Percentiles rank a stretch among this genome's conserved stretches.
Evolutionary conservation across 2,797 vertebrate genomes (phyloP).

Genomic region (Sarcophilus harrisii): DNA sequence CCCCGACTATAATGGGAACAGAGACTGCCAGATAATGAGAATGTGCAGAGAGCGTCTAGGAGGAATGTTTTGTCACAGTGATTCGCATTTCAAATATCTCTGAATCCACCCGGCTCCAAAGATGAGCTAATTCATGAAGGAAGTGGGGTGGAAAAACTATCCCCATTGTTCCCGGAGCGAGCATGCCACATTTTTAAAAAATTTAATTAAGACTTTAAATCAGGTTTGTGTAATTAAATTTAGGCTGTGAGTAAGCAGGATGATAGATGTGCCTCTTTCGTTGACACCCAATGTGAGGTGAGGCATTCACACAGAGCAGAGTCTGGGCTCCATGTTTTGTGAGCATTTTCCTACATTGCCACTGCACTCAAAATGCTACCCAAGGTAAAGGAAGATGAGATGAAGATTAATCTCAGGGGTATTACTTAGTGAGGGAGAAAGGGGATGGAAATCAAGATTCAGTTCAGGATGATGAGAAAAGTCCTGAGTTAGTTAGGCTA

Average conservation of each 20-base stretch:
- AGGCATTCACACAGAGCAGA: neutral
- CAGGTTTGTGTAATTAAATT: slow-evolving; percentile 77
- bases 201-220: slow-evolving; percentile 81
- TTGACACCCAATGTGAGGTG: neutral
- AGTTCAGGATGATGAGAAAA: neutral
- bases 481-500: neutral
- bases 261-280: slow-evolving; percentile 58
- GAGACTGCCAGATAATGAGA: slow-evolving; percentile 52
- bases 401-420: neutral
- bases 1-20: neutral
- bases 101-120: slow-evolving; percentile 46
- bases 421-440: neutral
- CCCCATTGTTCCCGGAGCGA: slow-evolving; percentile 65
- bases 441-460: neutral
- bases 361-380: neutral
- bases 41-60: slow-evolving; percentile 49
- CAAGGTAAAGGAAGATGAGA: neutral
- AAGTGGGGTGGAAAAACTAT: slow-evolving; percentile 63
- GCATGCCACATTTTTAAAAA: slow-evolving; percentile 68
- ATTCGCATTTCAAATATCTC: slow-evolving; percentile 56
- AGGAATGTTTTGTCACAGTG: neutral
- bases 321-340: neutral
- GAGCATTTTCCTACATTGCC: neutral
- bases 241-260: slow-evolving; percentile 51
- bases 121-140: slow-evolving; percentile 55